These are phyloP conservation scores for Clarias fuscus DNA, from an alignment of 2,797 vertebrate species.

Conservation along the genomic window DNA sequence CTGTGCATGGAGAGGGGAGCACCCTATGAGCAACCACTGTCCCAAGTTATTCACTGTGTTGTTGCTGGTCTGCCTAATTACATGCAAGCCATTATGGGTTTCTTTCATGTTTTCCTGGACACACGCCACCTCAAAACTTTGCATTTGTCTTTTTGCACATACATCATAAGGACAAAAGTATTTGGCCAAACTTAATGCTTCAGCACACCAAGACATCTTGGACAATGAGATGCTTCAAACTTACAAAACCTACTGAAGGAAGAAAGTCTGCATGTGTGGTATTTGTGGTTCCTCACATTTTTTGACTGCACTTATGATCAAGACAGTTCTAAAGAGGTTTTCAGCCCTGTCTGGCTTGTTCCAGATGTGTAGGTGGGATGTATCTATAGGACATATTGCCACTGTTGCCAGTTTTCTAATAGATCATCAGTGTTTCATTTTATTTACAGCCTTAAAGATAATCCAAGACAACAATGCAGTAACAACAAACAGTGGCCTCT, in stretches of 20 bases:
- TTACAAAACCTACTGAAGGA: too few species aligned
- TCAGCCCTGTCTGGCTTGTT: neutral
- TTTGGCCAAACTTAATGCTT: too few species aligned
- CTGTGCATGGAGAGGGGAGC: too few species aligned
- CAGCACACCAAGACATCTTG: too few species aligned
- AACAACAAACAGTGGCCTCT: too few species aligned
- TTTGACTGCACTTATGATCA: neutral
- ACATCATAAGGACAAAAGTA: too few species aligned
- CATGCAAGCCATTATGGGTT: neutral
- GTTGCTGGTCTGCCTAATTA: neutral
- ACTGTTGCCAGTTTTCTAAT: neutral
- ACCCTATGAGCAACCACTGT: too few species aligned
- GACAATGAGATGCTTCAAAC: too few species aligned
- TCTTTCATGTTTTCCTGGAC: neutral
- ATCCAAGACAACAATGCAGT: too few species aligned
- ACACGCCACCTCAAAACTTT: neutral
- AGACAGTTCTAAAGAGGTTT: neutral
- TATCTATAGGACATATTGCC: neutral
- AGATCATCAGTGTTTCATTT: neutral
- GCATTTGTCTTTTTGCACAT: neutral
- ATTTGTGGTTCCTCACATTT: neutral
- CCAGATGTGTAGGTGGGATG: neutral
- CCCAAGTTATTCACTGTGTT: neutral
- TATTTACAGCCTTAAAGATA: too few species aligned
- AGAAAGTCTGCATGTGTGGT: neutral